These are phyloP conservation scores for Napeogenes inachia DNA, from an alignment of 2,888 invertebrate genomes.

Conservation along the genomic window DNA sequence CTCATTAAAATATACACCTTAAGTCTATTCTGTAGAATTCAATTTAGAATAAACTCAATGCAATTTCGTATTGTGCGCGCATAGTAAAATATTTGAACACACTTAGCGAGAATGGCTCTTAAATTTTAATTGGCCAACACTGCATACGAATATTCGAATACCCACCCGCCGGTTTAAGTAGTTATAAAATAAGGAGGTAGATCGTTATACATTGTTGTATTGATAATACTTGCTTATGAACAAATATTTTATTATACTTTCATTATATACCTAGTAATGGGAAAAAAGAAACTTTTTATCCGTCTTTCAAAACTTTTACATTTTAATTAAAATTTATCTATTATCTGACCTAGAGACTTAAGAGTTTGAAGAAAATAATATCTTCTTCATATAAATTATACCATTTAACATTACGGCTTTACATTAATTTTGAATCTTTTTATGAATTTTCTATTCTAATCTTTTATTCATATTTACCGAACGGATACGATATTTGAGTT, in stretches of 20 bases:
- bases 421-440: too few relatives aligned
- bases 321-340: too few relatives aligned
- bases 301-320: too few relatives aligned
- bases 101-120: conserved; percentile 35
- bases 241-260: not conserved
- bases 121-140: conserved; percentile 64
- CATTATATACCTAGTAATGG: not conserved
- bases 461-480: too few relatives aligned
- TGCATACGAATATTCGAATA: conserved; percentile 20
- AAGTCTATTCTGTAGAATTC: conserved; percentile 34
- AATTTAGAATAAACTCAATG: conserved; percentile 27
- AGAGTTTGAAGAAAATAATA: too few relatives aligned
- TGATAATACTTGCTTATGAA: not conserved
- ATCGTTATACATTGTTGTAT: conserved; percentile 1
- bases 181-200: conserved; percentile 4
- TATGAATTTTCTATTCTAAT: too few relatives aligned
- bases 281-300: not conserved
- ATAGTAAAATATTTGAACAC: conserved; percentile 35
- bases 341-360: too few relatives aligned
- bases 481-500: too few relatives aligned
- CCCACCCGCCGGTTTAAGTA: conserved; percentile 4
- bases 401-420: too few relatives aligned
- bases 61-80: conserved; percentile 27
- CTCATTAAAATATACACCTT: conserved; percentile 34
- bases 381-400: too few relatives aligned